Percentiles rank a stretch among this genome's conserved stretches.
phyloP scores from a whole-genome alignment of 1,140 invertebrate species.

The Scylla paramamosain region DNA sequence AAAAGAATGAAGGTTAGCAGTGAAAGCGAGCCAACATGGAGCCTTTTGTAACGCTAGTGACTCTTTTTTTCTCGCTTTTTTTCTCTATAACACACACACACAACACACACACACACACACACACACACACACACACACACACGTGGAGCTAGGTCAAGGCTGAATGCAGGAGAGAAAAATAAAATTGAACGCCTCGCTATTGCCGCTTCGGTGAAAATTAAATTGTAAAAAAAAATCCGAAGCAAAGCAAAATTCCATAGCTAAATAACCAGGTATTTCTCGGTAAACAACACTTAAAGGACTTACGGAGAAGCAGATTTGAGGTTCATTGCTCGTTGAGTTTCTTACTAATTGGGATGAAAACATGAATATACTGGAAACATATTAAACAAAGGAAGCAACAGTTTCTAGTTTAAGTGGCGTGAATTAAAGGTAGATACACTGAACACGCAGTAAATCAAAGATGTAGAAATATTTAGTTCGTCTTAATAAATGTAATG shows the following conservation, averaged over 20 bases:
- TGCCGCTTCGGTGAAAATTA: not conserved
- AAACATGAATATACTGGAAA: too few species aligned
- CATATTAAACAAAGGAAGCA: too few species aligned
- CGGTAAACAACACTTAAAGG: not conserved
- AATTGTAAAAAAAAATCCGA: not conserved
- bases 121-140: not conserved
- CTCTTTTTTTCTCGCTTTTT: not conserved
- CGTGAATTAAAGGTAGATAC: too few species aligned
- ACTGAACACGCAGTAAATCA: too few species aligned
- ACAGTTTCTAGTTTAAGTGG: too few species aligned
- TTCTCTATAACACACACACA: too few species aligned
- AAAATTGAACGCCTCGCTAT: not conserved
- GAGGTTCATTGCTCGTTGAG: too few species aligned
- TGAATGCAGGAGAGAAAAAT: not conserved
- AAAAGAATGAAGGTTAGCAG: conserved; percentile 1
- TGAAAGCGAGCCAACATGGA: not conserved
- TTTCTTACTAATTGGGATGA: too few species aligned
- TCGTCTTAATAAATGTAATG: too few species aligned
- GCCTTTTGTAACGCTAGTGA: not conserved
- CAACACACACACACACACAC: not conserved
- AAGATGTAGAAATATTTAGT: too few species aligned
- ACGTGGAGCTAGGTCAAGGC: not conserved
- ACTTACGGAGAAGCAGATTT: too few species aligned
- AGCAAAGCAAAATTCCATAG: not conserved
- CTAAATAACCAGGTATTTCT: not conserved